Conservation (phyloP, 2,113 vertebrate genomes). For the Nycticryphes semicollaris region DNA sequence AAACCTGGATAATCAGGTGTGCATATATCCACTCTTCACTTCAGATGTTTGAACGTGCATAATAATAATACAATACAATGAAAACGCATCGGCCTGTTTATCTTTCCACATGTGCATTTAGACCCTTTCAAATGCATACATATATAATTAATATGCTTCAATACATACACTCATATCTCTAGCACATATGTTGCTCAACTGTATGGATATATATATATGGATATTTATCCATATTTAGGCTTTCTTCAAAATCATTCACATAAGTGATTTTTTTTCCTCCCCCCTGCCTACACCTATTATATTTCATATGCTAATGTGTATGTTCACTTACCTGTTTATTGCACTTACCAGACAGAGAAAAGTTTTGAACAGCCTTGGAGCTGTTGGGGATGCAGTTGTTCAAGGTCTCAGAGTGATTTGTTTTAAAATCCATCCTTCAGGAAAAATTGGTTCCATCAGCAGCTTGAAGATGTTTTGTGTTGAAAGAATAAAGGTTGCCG, state of each 20-base stretch:
- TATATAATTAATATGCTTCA: not conserved
- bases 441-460: not conserved
- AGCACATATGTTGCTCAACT: not conserved
- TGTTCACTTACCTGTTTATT: not conserved
- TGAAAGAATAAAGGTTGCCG: not conserved
- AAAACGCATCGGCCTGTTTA: not conserved
- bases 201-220: not conserved
- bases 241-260: not conserved
- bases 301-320: not conserved
- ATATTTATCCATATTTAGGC: not conserved
- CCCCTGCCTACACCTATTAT: fast-evolving
- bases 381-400: not conserved
- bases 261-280: not conserved
- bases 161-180: not conserved
- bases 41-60: not conserved
- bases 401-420: not conserved
- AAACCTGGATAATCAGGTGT: not conserved
- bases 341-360: not conserved
- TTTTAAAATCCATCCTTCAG: constrained; percentile 5
- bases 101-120: not conserved
- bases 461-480: not conserved
- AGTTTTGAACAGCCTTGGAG: constrained; percentile 1
- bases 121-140: not conserved
- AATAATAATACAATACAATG: not conserved
- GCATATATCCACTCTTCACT: not conserved